Evolutionary conservation across 2,113 vertebrate species (phyloP), one percentile per base, ranked within the genome.

Genomic region (Calyptommatus sinebrachiatus): DNA sequence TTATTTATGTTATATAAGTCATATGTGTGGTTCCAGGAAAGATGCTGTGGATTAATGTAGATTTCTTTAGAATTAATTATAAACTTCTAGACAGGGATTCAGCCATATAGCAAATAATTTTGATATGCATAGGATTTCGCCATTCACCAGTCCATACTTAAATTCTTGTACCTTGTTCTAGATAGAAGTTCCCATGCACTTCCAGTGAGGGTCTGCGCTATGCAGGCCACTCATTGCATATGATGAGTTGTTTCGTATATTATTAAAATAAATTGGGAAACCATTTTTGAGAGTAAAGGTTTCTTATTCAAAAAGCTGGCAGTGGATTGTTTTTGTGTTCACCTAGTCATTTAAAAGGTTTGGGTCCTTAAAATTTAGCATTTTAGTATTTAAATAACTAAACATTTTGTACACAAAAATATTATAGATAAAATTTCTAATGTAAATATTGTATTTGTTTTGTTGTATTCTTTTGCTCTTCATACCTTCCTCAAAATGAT

Each of bases 331-430:
- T 21, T 73, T 57, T 60, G 50, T 85, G 86, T 91, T 0, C 81
- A 69, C 90, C 91, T 89, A 76, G 80, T 87, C 91, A 84, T 86
- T 92, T 82, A 75, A 1, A 0, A 78, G 86, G 80, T 81, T 84
- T 67, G 63, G 83, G 88, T 91, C 84, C 84, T 86, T 91, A 89
- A 86, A 80, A 91, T 76, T 77, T 86, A 90, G 79, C 86, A 89
- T 89, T 92, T 92, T 87, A 85, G 81, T 92, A 91, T 94, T 94
- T 92, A 92, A 94, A 95, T 93, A 90, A 93, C 93, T 91, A 89
- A 94, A 92, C 88, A 89, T 92, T 91, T 91, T 78, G 85, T 88
- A 91, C 90, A 75, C 92, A 89, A 94, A 95, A 95, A 95, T 92
- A 94, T 82, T 95, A 95, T 46, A 94, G 91, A 92, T 84, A 45